These are phyloP conservation scores for Microctenopoma lineatum DNA, from an alignment of 2,797 vertebrate genomes.

Conservation along the genomic window DNA sequence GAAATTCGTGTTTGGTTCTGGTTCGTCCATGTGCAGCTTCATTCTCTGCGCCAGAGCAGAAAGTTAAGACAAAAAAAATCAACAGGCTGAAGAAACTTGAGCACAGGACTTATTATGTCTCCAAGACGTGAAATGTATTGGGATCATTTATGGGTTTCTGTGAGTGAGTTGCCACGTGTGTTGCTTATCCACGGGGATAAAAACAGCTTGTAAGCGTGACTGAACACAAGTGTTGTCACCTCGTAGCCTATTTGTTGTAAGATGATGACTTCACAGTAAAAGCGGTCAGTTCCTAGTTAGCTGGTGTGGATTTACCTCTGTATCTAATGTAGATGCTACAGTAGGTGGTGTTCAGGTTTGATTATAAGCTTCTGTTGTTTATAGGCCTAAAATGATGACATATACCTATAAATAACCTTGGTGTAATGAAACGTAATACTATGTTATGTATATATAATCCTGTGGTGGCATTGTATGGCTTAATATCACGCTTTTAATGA, in stretches of 20 bases:
- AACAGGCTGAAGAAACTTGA: slow-evolving; percentile 66
- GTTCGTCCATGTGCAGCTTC: not conserved
- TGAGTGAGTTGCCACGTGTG: not conserved
- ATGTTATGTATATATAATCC: no score
- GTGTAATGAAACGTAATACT: no score
- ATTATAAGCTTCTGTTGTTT: not conserved
- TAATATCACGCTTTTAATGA: no score
- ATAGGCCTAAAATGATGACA: no score
- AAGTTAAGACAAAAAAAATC: slow-evolving; percentile 55
- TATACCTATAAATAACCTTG: no score
- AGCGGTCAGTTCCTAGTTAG: not conserved
- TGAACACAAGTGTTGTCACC: no score
- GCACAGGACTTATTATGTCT: not conserved
- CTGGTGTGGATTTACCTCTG: not conserved
- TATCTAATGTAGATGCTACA: not conserved
- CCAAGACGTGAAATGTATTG: not conserved
- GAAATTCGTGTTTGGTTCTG: slow-evolving; percentile 10
- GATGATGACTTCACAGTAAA: no score
- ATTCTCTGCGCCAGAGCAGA: slow-evolving; percentile 32
- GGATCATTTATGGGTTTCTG: not conserved
- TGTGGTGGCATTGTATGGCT: no score
- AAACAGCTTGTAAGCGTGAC: not conserved
- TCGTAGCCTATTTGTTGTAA: no score
- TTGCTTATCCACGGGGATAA: not conserved
- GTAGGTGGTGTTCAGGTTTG: not conserved